These are phyloP conservation scores for Heterodera filipjevi DNA, from an alignment of 2,888 invertebrate genomes.

Conservation along the genomic window DNA sequence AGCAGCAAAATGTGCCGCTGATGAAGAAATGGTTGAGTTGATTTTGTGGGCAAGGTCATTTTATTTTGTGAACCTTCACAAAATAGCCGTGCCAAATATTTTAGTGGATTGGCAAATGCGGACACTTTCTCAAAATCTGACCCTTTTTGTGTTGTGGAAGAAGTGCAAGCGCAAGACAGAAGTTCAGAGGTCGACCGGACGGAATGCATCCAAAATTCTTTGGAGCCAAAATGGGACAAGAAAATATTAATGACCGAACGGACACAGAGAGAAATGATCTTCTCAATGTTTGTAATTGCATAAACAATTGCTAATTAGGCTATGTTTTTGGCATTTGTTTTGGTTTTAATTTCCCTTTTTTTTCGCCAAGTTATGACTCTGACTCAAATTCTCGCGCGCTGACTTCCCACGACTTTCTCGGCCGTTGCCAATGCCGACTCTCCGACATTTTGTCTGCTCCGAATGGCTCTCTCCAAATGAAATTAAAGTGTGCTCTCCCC, in stretches of 20 bases:
- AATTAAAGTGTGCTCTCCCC: neutral
- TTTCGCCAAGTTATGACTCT: neutral
- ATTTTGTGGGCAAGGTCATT: neutral
- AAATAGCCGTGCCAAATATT: conserved; percentile 24
- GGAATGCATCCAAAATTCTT: conserved; percentile 53
- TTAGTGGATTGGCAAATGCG: conserved; percentile 52
- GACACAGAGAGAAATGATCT: conserved; percentile 3
- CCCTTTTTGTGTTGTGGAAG: conserved; percentile 52
- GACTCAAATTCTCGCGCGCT: conserved; percentile 6
- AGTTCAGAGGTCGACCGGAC: conserved; percentile 52
- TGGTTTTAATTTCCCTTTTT: no score
- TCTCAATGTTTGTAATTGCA: neutral
- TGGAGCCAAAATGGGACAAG: conserved; percentile 55
- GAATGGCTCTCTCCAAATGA: neutral
- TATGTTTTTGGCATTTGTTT: neutral
- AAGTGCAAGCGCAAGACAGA: neutral
- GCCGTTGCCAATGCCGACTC: conserved; percentile 11
- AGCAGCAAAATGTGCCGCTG: neutral
- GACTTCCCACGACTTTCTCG: conserved; percentile 12
- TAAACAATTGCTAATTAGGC: neutral
- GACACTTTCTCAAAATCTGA: conserved; percentile 61
- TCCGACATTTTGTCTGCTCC: conserved; percentile 1
- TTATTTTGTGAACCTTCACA: neutral
- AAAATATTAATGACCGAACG: conserved; percentile 43
- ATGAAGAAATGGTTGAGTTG: neutral